These are phyloP conservation scores for Cephus rjabovi DNA, from an alignment of 2,888 invertebrate genomes.

Conservation along the genomic window DNA sequence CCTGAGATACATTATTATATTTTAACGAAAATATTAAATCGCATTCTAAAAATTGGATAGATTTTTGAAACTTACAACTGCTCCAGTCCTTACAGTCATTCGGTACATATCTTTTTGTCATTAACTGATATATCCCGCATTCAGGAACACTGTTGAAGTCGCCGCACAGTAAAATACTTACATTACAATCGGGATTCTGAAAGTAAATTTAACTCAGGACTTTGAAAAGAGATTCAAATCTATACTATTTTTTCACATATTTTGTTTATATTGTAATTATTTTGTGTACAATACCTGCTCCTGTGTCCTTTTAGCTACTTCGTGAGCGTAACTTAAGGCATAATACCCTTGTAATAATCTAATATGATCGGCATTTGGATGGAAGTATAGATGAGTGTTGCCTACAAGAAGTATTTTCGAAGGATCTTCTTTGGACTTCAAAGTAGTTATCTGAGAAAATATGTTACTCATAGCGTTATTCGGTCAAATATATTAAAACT, in stretches of 20 bases:
- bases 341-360: slow-evolving; percentile 86
- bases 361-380: slow-evolving; percentile 91
- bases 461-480: not conserved
- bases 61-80: slow-evolving; percentile 73
- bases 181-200: slow-evolving; percentile 65
- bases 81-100: slow-evolving; percentile 80
- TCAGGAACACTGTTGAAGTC: slow-evolving; percentile 93
- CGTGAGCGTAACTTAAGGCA: slow-evolving; percentile 77
- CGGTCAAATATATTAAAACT: slow-evolving; percentile 1
- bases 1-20: slow-evolving; percentile 68
- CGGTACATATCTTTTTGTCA: slow-evolving; percentile 77
- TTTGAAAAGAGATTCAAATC: slow-evolving; percentile 20
- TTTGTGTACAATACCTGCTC: slow-evolving; percentile 45
- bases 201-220: slow-evolving; percentile 12
- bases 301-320: slow-evolving; percentile 68
- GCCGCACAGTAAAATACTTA: slow-evolving; percentile 85
- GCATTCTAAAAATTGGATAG: not conserved
- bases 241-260: slow-evolving; percentile 44
- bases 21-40: slow-evolving; percentile 1
- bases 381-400: slow-evolving; percentile 95
- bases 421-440: slow-evolving; percentile 72
- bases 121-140: slow-evolving; percentile 83
- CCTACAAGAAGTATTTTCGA: slow-evolving; percentile 76
- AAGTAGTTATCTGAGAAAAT: slow-evolving; percentile 65
- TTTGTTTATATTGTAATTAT: slow-evolving; percentile 13